phyloP scores from a whole-genome alignment of 2,113 vertebrate genomes.

The Nothoprocta pentlandii region DNA sequence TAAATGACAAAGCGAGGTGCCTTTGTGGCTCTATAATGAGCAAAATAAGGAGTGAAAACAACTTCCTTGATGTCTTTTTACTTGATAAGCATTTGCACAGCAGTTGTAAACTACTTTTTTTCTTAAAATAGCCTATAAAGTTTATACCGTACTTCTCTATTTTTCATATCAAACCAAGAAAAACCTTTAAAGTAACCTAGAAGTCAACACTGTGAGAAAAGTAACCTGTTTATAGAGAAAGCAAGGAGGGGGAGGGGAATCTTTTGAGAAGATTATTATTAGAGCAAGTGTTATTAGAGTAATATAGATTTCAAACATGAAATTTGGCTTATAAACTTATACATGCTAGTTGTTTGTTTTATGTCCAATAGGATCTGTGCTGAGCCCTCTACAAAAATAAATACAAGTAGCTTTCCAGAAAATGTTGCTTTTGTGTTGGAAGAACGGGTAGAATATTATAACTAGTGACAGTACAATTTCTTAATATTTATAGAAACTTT shows the following conservation, averaged over 20 bases:
- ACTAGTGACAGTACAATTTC: neutral
- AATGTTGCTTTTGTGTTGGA: neutral
- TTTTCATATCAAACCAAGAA: neutral
- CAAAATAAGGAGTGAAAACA: neutral
- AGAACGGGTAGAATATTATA: neutral
- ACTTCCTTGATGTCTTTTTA: neutral
- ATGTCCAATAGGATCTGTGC: rapidly evolving
- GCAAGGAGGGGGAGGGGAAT: neutral
- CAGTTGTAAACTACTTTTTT: neutral
- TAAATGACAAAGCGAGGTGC: neutral
- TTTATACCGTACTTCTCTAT: neutral
- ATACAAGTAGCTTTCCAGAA: neutral
- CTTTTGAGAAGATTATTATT: neutral
- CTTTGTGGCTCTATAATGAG: neutral
- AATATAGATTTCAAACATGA: neutral
- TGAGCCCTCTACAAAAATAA: neutral
- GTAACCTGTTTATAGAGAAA: neutral
- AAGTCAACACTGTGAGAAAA: neutral
- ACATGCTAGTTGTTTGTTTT: too few species aligned
- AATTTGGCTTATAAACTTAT: neutral
- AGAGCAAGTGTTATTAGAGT: too few species aligned
- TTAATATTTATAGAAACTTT: neutral
- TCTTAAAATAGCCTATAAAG: neutral
- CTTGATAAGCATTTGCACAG: neutral
- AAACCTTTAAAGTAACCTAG: neutral